Evolutionary conservation across 1,140 invertebrate species (phyloP).

Genomic region (Papilio polytes): DNA sequence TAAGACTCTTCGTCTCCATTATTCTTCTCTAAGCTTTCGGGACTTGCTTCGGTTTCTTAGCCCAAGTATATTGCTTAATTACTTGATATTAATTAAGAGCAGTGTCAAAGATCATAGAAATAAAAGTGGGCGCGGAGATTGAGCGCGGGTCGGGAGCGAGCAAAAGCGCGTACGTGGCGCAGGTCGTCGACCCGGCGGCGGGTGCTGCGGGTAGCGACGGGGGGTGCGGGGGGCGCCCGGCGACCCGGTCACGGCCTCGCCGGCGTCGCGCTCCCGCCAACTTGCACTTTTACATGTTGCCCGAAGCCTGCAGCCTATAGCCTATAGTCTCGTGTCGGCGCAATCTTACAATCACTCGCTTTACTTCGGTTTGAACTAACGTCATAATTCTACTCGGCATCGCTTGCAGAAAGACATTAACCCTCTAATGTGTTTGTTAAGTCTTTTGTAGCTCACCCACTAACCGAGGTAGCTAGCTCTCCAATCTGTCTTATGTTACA

Average conservation of each 20-base stretch:
- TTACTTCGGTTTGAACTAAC: background rate
- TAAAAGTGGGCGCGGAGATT: background rate
- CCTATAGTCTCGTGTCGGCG: background rate
- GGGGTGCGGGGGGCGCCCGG: conserved; percentile 45
- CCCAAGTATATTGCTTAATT: background rate
- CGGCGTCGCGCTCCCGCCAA: conserved; percentile 38
- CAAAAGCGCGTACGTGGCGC: background rate
- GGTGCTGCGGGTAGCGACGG: conserved; percentile 35
- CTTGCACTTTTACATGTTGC: conserved; percentile 34
- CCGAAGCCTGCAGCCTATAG: background rate
- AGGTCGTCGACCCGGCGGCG: conserved; percentile 22
- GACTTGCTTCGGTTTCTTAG: background rate
- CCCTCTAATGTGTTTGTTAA: background rate
- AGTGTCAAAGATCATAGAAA: conserved; percentile 17
- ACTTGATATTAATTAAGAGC: conserved; percentile 2
- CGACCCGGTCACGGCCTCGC: conserved; percentile 33
- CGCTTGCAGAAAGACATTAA: no score
- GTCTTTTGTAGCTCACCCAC: background rate
- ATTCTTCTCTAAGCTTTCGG: background rate
- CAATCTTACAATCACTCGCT: conserved; percentile 2
- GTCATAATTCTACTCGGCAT: background rate
- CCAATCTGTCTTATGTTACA: no score
- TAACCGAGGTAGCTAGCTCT: no score
- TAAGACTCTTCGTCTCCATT: no score
- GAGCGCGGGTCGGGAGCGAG: conserved; percentile 5